These are phyloP conservation scores for Ormyrus rosae DNA, from an alignment of 2,888 invertebrate genomes.

Conservation along the genomic window DNA sequence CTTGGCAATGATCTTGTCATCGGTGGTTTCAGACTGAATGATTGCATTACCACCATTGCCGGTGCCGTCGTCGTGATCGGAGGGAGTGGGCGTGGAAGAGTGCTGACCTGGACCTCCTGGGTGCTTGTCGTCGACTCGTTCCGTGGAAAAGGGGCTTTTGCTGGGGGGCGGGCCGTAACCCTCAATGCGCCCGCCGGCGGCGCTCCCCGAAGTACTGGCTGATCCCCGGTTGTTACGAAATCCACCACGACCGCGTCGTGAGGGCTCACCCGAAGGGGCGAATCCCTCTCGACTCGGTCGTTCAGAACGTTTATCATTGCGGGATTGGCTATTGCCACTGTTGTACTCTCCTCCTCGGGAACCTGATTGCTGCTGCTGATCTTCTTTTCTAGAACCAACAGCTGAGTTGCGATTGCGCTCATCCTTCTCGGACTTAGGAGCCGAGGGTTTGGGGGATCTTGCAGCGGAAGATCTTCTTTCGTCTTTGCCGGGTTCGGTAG, in stretches of 20 bases:
- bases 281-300: constrained; percentile 82
- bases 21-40: constrained; percentile 70
- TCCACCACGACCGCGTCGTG: constrained; percentile 87
- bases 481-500: constrained; percentile 79
- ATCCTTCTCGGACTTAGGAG: constrained; percentile 78
- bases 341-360: constrained; percentile 63
- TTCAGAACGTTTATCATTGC: constrained; percentile 70
- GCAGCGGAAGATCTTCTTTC: constrained; percentile 77
- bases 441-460: constrained; percentile 77
- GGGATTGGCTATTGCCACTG: constrained; percentile 25
- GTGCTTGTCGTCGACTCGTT: constrained; percentile 76
- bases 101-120: constrained; percentile 60
- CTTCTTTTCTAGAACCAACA: constrained; percentile 66
- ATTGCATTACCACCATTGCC: constrained; percentile 65
- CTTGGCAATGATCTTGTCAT: constrained; percentile 83
- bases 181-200: constrained; percentile 81
- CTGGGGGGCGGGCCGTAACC: constrained; percentile 89
- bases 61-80: constrained; percentile 67
- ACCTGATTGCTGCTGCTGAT: constrained; percentile 60
- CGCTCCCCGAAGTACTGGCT: constrained; percentile 73
- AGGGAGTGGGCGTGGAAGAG: constrained; percentile 56
- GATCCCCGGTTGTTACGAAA: constrained; percentile 67
- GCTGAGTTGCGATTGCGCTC: constrained; percentile 79
- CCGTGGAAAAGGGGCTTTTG: constrained; percentile 83
- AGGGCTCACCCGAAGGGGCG: constrained; percentile 92